phyloP scores from a whole-genome alignment of 2,888 invertebrate genomes.

The Dinocampus coccinellae region DNA sequence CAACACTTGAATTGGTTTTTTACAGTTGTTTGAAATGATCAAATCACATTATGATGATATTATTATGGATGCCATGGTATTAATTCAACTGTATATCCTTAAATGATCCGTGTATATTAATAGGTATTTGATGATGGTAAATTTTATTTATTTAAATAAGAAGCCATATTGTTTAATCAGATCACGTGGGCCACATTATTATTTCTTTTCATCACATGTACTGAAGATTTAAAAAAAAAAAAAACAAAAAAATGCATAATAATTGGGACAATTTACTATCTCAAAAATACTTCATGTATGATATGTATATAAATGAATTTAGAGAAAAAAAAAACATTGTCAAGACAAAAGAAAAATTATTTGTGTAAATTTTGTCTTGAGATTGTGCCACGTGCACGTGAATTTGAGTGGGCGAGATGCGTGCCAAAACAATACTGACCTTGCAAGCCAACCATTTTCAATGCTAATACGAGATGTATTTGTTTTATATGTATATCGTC shows the following conservation, averaged over 20 bases:
- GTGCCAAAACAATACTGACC: slow-evolving; percentile 23
- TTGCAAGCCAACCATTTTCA: slow-evolving; percentile 4
- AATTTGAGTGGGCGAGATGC: slow-evolving; percentile 10
- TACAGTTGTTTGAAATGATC: not conserved
- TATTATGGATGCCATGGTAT: no score
- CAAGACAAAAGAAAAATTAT: not conserved
- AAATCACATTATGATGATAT: not conserved
- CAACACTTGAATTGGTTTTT: no score
- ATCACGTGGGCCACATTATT: not conserved
- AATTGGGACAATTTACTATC: not conserved
- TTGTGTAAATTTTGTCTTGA: not conserved
- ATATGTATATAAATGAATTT: no score
- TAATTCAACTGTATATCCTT: not conserved
- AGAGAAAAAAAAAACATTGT: not conserved
- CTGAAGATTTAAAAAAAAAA: not conserved
- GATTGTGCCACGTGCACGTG: slow-evolving; percentile 9
- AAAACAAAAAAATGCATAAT: no score
- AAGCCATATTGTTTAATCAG: no score
- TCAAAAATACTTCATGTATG: not conserved
- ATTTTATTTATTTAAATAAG: no score
- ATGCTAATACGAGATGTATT: not conserved
- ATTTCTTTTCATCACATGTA: not conserved
- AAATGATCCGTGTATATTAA: not conserved
- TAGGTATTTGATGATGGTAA: not conserved
- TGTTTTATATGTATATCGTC: not conserved